Conservation (phyloP, 2,888 invertebrate genomes). For the Laspeyria flexula region DNA sequence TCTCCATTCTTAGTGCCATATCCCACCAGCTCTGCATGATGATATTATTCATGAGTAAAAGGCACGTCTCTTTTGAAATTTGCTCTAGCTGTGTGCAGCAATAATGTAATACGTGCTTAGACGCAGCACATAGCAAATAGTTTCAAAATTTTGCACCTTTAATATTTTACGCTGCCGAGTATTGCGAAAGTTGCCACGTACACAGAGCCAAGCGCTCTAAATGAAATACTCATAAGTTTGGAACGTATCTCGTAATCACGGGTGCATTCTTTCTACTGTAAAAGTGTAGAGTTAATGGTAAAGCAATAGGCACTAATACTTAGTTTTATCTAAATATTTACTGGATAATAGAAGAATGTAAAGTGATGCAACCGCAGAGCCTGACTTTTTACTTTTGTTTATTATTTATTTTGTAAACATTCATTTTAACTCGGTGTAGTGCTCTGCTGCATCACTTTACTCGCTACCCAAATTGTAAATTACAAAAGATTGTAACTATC, state of each 20-base stretch:
- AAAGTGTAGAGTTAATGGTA: not conserved
- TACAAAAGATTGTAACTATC: too few relatives aligned
- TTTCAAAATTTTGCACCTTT: slow-evolving; percentile 25
- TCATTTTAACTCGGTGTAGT: too few relatives aligned
- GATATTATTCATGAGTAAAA: not conserved
- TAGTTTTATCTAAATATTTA: too few relatives aligned
- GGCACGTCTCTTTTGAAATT: not conserved
- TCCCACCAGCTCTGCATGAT: too few relatives aligned
- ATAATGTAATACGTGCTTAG: slow-evolving; percentile 13
- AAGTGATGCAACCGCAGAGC: too few relatives aligned
- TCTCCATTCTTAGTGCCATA: too few relatives aligned
- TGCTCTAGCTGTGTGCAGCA: not conserved
- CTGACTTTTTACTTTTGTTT: too few relatives aligned
- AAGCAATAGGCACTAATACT: too few relatives aligned
- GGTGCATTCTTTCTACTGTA: slow-evolving; percentile 12
- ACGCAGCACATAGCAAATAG: slow-evolving; percentile 15
- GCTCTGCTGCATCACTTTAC: too few relatives aligned
- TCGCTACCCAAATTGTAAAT: too few relatives aligned
- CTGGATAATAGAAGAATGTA: too few relatives aligned
- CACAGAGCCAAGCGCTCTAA: not conserved
- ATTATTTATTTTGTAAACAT: too few relatives aligned
- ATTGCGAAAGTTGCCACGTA: slow-evolving; percentile 20
- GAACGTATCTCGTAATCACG: slow-evolving; percentile 13
- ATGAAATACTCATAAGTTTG: slow-evolving; percentile 21
- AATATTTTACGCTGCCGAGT: slow-evolving; percentile 21